Conservation (phyloP, 2,888 invertebrate genomes). For the Alviniconcha strummeri region DNA sequence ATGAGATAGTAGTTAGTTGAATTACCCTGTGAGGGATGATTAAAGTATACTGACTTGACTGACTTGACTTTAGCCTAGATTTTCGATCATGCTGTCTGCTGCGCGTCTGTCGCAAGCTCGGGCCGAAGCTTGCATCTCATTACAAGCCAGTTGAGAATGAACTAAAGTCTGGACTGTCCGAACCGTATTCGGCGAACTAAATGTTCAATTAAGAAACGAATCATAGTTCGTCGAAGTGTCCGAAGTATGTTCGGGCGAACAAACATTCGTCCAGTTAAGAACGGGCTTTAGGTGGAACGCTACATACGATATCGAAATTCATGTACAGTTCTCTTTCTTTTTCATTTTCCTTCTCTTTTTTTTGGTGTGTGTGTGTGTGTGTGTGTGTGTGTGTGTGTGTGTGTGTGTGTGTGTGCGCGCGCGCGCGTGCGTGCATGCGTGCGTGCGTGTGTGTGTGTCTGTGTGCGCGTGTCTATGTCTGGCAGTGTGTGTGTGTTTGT, state of each 20-base stretch:
- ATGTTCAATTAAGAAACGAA: no score
- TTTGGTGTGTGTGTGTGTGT: neutral
- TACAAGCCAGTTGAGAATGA: no score
- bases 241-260: no score
- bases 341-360: neutral
- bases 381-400: conserved; percentile 11
- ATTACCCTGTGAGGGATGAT: neutral
- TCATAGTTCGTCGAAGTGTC: no score
- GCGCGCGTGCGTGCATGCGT: neutral
- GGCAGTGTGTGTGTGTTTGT: neutral
- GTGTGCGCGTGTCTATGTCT: neutral
- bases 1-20: no score
- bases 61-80: no score
- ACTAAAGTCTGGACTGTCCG: no score
- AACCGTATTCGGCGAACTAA: no score
- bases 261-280: neutral
- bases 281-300: neutral
- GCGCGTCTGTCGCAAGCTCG: no score
- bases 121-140: no score
- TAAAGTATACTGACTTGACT: no score
- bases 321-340: neutral
- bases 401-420: neutral
- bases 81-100: no score
- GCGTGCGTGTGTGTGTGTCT: neutral
- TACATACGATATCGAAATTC: neutral